Percentiles rank a stretch among this genome's conserved stretches.
Conservation (phyloP, 2,888 invertebrate species). For the Drosophila atroscutellata region DNA sequence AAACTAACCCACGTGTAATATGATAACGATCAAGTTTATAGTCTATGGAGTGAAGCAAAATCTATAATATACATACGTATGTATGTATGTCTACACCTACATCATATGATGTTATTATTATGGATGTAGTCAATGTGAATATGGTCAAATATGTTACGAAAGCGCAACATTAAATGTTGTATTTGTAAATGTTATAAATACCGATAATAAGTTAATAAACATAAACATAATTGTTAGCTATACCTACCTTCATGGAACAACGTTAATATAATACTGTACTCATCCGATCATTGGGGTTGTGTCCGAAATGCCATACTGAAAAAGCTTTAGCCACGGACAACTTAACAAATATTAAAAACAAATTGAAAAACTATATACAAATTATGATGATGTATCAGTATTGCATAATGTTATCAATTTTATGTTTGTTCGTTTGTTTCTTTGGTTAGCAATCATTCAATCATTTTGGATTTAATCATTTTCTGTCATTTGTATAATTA, state of each 20-base stretch:
- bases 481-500: slow-evolving; percentile 9
- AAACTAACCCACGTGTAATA: slow-evolving; percentile 63
- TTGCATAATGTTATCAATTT: slow-evolving; percentile 13
- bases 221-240: slow-evolving; percentile 46
- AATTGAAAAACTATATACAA: not conserved
- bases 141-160: slow-evolving; percentile 28
- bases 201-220: slow-evolving; percentile 25
- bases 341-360: slow-evolving; percentile 13
- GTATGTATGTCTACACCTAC: slow-evolving; percentile 32
- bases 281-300: slow-evolving; percentile 16
- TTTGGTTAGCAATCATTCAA: not conserved
- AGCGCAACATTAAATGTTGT: slow-evolving; percentile 65
- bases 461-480: slow-evolving; percentile 9
- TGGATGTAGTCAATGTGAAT: slow-evolving; percentile 26
- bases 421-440: not conserved
- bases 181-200: slow-evolving; percentile 60
- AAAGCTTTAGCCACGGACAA: slow-evolving; percentile 60
- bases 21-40: slow-evolving; percentile 33
- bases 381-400: slow-evolving; percentile 12
- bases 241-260: slow-evolving; percentile 27
- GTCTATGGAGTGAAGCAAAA: slow-evolving; percentile 19
- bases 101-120: slow-evolving; percentile 12
- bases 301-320: slow-evolving; percentile 47
- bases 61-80: slow-evolving; percentile 24
- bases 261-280: slow-evolving; percentile 30